Percentiles rank a stretch among this genome's conserved stretches.
phyloP scores from a whole-genome alignment of 1,140 invertebrate species.

The Thaumetopoea pityocampa region DNA sequence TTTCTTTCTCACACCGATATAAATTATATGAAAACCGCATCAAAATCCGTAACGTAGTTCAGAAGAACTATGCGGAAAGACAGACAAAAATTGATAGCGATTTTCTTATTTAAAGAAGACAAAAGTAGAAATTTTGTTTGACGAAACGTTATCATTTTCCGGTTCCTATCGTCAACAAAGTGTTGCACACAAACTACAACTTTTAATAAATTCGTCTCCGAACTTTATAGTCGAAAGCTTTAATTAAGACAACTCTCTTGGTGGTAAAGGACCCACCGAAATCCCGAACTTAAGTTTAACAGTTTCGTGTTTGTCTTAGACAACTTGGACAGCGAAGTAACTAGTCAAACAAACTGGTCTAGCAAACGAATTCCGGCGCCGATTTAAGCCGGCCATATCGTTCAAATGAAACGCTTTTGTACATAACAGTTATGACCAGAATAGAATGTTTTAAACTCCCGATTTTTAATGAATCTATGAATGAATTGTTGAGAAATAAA shows the following conservation, averaged over 20 bases:
- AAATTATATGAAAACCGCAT: too few species aligned
- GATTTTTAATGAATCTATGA: too few species aligned
- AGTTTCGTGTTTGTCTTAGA: constrained; percentile 60
- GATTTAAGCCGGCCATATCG: constrained; percentile 35
- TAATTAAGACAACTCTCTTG: constrained; percentile 48
- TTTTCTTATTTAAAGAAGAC: too few species aligned
- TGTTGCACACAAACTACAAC: constrained; percentile 20
- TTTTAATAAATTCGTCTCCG: constrained; percentile 38
- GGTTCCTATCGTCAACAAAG: constrained; percentile 10
- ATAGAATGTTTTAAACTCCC: constrained; percentile 18
- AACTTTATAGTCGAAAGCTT: constrained; percentile 29
- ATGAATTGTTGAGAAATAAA: too few species aligned
- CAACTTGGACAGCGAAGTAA: constrained; percentile 59
- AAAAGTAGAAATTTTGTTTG: too few species aligned
- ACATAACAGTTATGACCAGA: constrained; percentile 20
- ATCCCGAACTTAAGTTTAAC: constrained; percentile 36
- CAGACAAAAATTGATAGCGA: too few species aligned
- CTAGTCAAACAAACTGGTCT: constrained; percentile 52
- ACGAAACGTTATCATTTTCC: constrained; percentile 6
- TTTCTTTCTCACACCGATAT: too few species aligned
- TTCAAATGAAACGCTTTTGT: constrained; percentile 42
- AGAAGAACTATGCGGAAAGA: too few species aligned
- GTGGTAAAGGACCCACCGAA: constrained; percentile 26
- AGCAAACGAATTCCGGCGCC: constrained; percentile 19
- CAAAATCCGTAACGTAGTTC: too few species aligned